Conservation (phyloP, 2,797 vertebrate genomes). For the Leuciscus waleckii region DNA sequence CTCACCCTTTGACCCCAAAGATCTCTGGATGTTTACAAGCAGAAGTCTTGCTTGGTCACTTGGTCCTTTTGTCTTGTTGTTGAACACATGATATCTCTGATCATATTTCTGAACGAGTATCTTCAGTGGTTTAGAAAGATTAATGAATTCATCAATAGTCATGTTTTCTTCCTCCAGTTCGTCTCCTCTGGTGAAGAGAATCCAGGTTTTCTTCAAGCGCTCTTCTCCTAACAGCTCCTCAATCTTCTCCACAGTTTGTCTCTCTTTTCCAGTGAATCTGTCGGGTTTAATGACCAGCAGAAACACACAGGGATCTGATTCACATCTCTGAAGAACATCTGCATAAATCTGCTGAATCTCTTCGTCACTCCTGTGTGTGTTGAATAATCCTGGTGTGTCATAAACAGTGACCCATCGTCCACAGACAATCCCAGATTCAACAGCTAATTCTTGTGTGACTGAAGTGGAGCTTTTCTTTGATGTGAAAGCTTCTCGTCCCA, state of each 20-base stretch:
- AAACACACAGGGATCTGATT: not conserved
- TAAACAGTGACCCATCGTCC: not conserved
- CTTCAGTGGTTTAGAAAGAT: too few species aligned
- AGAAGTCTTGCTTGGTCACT: not conserved
- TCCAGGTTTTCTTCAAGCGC: too few species aligned
- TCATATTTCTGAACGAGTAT: too few species aligned
- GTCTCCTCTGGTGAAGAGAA: too few species aligned
- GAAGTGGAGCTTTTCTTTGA: not conserved
- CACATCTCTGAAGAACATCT: not conserved
- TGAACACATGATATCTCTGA: not conserved
- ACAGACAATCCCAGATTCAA: not conserved
- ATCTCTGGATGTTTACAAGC: too few species aligned
- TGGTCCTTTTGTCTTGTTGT: not conserved
- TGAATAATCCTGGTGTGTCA: not conserved
- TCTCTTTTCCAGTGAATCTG: not conserved
- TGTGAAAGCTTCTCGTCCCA: not conserved
- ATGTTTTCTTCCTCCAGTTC: too few species aligned
- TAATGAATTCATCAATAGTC: too few species aligned
- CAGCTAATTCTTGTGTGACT: not conserved
- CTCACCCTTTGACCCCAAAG: too few species aligned
- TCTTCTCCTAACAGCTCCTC: too few species aligned
- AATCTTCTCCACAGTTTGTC: not conserved
- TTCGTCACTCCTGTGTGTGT: rapidly evolving
- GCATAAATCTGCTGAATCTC: not conserved
- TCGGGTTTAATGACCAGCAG: not conserved